Conservation (phyloP, 2,797 vertebrate species). For the Cirrhinus molitorella region DNA sequence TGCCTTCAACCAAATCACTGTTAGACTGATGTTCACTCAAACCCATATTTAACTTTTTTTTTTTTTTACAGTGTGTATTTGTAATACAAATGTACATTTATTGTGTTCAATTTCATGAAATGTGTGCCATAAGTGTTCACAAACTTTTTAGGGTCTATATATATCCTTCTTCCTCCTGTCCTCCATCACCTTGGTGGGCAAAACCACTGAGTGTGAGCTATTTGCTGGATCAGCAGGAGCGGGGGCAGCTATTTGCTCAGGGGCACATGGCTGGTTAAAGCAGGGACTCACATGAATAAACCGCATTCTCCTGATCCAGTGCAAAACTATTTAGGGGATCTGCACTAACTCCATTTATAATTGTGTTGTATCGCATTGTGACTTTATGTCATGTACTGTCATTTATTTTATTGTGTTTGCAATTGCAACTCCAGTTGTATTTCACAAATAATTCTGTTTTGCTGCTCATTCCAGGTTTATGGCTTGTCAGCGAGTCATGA, state of each 20-base stretch:
- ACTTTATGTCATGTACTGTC: constrained; percentile 9
- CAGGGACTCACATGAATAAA: constrained; percentile 71
- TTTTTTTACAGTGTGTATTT: background rate
- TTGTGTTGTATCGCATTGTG: background rate
- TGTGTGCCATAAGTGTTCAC: background rate
- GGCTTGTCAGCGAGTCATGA: constrained; percentile 1
- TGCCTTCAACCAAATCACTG: too few relatives aligned
- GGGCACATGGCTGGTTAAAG: constrained; percentile 65
- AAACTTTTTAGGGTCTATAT: background rate
- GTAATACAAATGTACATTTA: background rate
- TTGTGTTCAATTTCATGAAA: background rate
- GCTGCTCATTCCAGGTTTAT: background rate
- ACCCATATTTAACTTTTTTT: background rate
- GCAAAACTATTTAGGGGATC: constrained; percentile 34
- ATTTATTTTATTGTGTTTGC: background rate
- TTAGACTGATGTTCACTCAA: background rate
- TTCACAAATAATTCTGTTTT: too few relatives aligned
- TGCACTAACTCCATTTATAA: constrained; percentile 25
- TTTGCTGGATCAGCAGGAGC: constrained; percentile 81
- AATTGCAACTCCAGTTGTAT: background rate
- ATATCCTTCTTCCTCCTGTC: constrained; percentile 47
- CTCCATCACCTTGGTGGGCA: constrained; percentile 68
- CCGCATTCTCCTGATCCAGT: constrained; percentile 75
- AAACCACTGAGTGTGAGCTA: constrained; percentile 77
- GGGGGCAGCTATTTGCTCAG: constrained; percentile 74